Evolutionary conservation across 2,797 vertebrate genomes (phyloP), one percentile per base, ranked within the genome.

Genomic region (Takifugu ocellatus): DNA sequence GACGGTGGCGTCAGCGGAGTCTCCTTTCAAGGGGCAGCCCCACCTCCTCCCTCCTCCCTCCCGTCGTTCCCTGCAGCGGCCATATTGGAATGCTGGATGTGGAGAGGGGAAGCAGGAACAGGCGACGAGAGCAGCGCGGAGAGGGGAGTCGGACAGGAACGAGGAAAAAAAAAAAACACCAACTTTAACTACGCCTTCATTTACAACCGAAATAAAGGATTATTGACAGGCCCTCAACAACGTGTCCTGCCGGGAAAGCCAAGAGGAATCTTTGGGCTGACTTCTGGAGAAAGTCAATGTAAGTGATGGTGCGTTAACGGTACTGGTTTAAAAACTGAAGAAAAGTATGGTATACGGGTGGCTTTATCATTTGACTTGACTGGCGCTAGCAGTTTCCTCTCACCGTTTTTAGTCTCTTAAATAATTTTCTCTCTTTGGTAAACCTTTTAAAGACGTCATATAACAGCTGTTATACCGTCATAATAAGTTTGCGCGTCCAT

Each of bases 21-120:
- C 17, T 25, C 48, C 25, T 49, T 15, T 16, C 12, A 8, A 25
- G 25, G 21, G 11, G 21, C 3, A 2, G 29, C 21, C 21, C 21
- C 21, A 21, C 21, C 21, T 36, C 21, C 8, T 25, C 7, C 46
- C 29, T 71, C 60, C 59, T 59, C 65, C 54, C 62, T 46, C 36
- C 3, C 25, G 49, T 29, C 51, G 16, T 33, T 44, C 75, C 55
- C 51, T 46, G 60, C 54, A 55, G 84, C 86, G 61, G 86, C 87
- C 87, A 89, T 89, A 75, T 89, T 87, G 86, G 87, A 88, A 88
- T 89, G 82, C 79, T 88, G 84, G 81, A 88, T 86, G 82, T 84
- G 83, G 68, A 78, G 66, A 71, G 60, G 72, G 77, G 78, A 77
- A 84, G 68, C 72, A 81, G 87, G 82, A 87, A 84, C 81, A 80